Evolutionary conservation across 2,888 invertebrate species (phyloP).

Genomic region (Melinaea marsaeus): DNA sequence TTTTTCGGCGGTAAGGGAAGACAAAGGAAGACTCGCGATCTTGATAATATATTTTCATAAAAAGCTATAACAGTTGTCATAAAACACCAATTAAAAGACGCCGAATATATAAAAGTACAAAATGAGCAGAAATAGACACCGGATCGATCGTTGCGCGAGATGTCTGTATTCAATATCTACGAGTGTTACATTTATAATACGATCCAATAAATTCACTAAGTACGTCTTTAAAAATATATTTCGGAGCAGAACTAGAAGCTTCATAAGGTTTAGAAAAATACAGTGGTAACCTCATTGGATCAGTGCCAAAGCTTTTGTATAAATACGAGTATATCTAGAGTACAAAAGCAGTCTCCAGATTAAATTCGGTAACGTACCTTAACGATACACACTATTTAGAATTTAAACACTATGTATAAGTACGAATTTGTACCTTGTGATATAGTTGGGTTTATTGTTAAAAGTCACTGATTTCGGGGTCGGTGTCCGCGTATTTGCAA

Average conservation of each 20-base stretch:
- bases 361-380: constrained; percentile 79
- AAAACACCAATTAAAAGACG: constrained; percentile 34
- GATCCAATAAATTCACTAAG: constrained; percentile 34
- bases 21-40: constrained; percentile 68
- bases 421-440: constrained; percentile 35
- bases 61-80: constrained; percentile 38
- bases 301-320: constrained; percentile 69
- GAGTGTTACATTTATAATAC: constrained; percentile 43
- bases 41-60: constrained; percentile 36
- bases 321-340: constrained; percentile 68
- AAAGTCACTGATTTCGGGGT: constrained; percentile 82
- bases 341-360: constrained; percentile 79
- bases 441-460: constrained; percentile 42
- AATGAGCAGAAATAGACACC: constrained; percentile 59
- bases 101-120: constrained; percentile 71
- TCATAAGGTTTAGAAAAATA: constrained; percentile 71
- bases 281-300: constrained; percentile 66
- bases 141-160: constrained; percentile 47
- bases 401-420: constrained; percentile 40
- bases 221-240: constrained; percentile 41
- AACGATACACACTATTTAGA: constrained; percentile 63
- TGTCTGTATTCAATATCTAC: constrained; percentile 50
- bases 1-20: constrained; percentile 50
- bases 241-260: constrained; percentile 55
- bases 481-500: constrained; percentile 86